Percentiles rank a stretch among this genome's conserved stretches.
Conservation (phyloP, 1,140 invertebrate genomes). For the Rhynchophorus ferrugineus region DNA sequence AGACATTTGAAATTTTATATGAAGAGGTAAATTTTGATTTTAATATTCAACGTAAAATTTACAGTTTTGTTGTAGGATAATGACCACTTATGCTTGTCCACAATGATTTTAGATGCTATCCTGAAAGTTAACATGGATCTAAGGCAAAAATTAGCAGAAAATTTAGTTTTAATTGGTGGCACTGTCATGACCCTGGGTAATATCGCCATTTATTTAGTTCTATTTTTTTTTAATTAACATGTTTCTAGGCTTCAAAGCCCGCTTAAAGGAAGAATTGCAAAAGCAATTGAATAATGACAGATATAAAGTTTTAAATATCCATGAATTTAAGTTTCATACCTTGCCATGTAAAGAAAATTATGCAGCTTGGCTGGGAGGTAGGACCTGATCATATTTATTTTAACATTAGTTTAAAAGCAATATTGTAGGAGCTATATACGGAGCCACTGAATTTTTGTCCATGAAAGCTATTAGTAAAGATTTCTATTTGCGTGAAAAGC, state of each 20-base stretch:
- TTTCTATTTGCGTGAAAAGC: constrained; percentile 57
- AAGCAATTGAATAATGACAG: constrained; percentile 52
- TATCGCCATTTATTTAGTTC: background rate
- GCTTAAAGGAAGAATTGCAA: constrained; percentile 68
- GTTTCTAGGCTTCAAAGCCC: constrained; percentile 54
- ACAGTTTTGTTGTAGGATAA: constrained; percentile 46
- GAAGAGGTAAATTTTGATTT: constrained; percentile 44
- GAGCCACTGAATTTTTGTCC: constrained; percentile 69
- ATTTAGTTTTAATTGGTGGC: constrained; percentile 79
- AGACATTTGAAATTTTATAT: constrained; percentile 75
- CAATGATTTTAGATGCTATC: constrained; percentile 77
- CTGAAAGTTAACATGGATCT: constrained; percentile 68
- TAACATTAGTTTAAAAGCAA: too few species aligned
- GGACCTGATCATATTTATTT: constrained; percentile 2
- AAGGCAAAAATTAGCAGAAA: constrained; percentile 63
- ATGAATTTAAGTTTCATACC: constrained; percentile 69
- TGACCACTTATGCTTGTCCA: constrained; percentile 74
- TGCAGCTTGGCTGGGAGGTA: constrained; percentile 76
- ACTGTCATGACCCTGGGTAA: constrained; percentile 64
- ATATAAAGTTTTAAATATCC: constrained; percentile 59
- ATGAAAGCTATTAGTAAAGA: constrained; percentile 69
- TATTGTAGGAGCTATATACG: constrained; percentile 70
- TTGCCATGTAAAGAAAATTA: constrained; percentile 78
- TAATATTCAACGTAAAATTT: background rate
- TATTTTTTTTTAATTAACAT: background rate